Evolutionary conservation across 1,140 invertebrate species (phyloP).

Genomic region (Zelostemma sp.): DNA sequence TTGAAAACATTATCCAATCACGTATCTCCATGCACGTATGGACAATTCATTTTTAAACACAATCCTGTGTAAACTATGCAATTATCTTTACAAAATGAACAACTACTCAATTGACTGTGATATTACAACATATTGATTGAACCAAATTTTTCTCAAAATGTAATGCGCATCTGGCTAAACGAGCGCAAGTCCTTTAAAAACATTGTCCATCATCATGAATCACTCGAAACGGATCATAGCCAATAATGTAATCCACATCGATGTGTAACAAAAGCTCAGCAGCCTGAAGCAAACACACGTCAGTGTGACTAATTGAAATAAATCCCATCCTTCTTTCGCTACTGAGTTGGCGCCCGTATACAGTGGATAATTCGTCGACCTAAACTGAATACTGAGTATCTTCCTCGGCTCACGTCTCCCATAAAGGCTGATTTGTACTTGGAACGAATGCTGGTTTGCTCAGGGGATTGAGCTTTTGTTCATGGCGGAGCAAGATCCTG

Average conservation of each 20-base stretch:
- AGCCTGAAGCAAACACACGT: conserved; percentile 7
- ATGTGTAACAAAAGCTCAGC: conserved; percentile 19
- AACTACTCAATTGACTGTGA: too few relatives aligned
- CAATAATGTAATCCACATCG: not conserved
- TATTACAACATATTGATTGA: too few relatives aligned
- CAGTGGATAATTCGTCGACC: conserved; percentile 29
- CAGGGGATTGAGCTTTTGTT: conserved; percentile 38
- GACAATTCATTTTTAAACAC: too few relatives aligned
- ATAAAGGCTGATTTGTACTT: conserved; percentile 45
- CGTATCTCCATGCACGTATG: too few relatives aligned
- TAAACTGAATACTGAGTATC: conserved; percentile 25
- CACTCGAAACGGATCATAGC: too few relatives aligned
- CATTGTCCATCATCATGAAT: too few relatives aligned
- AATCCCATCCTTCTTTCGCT: conserved; percentile 25
- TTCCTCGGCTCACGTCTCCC: conserved; percentile 23
- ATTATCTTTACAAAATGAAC: too few relatives aligned
- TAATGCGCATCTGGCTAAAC: too few relatives aligned
- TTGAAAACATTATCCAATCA: too few relatives aligned
- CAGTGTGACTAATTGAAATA: conserved; percentile 40
- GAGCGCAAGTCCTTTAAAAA: too few relatives aligned
- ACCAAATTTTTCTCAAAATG: not conserved
- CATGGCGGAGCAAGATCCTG: conserved; percentile 26
- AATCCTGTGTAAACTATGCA: too few relatives aligned
- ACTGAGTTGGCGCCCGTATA: conserved; percentile 13
- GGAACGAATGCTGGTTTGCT: conserved; percentile 41